These are phyloP conservation scores for Achroia grisella DNA, from an alignment of 1,140 invertebrate species.

Conservation along the genomic window DNA sequence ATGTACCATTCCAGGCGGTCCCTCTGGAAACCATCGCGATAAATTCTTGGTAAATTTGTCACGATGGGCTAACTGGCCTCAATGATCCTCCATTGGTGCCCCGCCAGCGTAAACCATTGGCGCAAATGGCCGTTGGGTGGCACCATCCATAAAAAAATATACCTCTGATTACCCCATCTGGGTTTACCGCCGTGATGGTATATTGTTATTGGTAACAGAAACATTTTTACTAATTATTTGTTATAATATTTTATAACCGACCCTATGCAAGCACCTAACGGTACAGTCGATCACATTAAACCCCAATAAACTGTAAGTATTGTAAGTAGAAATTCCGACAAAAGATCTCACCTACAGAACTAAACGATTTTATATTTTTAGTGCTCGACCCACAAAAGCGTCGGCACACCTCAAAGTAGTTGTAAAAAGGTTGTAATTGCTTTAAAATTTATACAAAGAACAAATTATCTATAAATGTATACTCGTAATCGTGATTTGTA, in stretches of 20 bases:
- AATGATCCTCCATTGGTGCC: too few species aligned
- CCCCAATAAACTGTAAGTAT: slow-evolving; percentile 19
- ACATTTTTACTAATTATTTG: not conserved
- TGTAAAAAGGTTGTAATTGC: slow-evolving; percentile 29
- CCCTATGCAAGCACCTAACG: slow-evolving; percentile 8
- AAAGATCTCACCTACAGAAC: slow-evolving; percentile 4
- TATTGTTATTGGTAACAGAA: too few species aligned
- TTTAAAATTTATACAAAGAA: slow-evolving; percentile 13
- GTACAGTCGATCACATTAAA: slow-evolving; percentile 12
- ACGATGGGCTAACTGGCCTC: too few species aligned
- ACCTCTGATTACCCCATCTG: too few species aligned
- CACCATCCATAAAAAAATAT: too few species aligned
- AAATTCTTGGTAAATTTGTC: too few species aligned
- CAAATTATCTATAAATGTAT: not conserved
- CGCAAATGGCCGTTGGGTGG: too few species aligned
- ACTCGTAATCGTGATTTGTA: too few species aligned
- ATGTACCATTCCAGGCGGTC: too few species aligned
- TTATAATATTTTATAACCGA: slow-evolving; percentile 2
- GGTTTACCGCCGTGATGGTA: too few species aligned
- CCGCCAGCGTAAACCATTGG: too few species aligned
- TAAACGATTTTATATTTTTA: slow-evolving; percentile 19
- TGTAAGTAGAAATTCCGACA: slow-evolving; percentile 2
- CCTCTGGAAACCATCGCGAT: too few species aligned
- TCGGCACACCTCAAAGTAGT: slow-evolving; percentile 19
- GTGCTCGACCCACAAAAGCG: slow-evolving; percentile 16